These are phyloP conservation scores for Oreocharis arfaki DNA, from an alignment of 2,113 vertebrate species.

Conservation along the genomic window DNA sequence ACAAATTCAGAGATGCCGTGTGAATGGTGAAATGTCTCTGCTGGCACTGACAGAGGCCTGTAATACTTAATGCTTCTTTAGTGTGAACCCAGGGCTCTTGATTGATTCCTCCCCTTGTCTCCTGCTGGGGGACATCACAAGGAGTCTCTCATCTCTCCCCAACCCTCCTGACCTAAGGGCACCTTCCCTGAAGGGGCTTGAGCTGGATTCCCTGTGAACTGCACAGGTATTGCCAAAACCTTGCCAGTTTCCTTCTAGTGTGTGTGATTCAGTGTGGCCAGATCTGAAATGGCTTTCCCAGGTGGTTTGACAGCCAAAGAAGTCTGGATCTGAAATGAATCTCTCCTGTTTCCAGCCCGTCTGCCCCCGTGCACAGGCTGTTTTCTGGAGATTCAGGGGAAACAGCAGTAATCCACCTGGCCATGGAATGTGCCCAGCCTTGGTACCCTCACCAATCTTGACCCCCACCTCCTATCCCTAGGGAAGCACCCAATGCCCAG, in stretches of 20 bases:
- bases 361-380: neutral
- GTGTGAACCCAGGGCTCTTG: neutral
- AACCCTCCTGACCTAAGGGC: fast-evolving
- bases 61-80: neutral
- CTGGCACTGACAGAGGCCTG: neutral
- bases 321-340: no score
- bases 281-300: neutral
- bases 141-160: neutral
- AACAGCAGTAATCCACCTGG: neutral
- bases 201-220: neutral
- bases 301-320: neutral
- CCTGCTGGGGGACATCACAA: neutral
- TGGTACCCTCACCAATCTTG: neutral
- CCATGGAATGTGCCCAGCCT: no score
- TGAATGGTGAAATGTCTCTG: neutral
- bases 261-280: neutral
- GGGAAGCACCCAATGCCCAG: fast-evolving
- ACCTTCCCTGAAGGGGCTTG: fast-evolving
- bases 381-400: neutral
- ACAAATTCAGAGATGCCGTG: neutral
- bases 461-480: fast-evolving
- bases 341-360: neutral
- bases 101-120: neutral
- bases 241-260: fast-evolving
- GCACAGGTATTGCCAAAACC: neutral